Evolutionary conservation across 2,113 vertebrate genomes (phyloP), one percentile per base, ranked within the genome.

Genomic region (Gallinago undulata): DNA sequence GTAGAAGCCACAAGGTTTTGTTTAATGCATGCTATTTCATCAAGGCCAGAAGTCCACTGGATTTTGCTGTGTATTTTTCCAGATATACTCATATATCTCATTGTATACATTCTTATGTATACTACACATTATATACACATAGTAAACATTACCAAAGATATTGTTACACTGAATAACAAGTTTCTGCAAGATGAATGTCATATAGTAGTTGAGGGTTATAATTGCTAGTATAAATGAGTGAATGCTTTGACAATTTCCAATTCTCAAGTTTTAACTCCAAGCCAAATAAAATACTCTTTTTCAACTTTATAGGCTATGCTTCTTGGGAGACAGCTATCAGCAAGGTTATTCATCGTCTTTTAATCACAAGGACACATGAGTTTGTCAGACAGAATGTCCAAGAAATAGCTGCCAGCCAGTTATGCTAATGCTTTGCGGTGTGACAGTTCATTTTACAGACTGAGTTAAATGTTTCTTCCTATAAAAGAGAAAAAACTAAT

Each of bases 371-470:
- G 55, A 84, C 79, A 86, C 79, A 51, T 68, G 72, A 85, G 43
- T 96, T 89, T 90, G 43, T 88, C 33, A 90, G 79, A 87, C 83
- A 94, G 83, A 93, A 88, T 84, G 79, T 90, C 95, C 90, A 95
- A 90, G 79, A 95, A 90, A 64, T 77, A 92, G 60, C 76, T 89
- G 96, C 83, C 86, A 95, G 90, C 83, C 45, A 87, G 94, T 97
- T 96, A 95, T 94, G 90, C 39, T 92, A 95, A 92, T 90, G 27
- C 30, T 89, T 84, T 92, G 68, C 68, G 90, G 64, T 79, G 60
- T 94, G 90, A 87, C 90, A 94, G 68, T 89, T 96, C 31, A 95
- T 94, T 95, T 92, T 92, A 92, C 64, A 92, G 76, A 75, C 14
- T 72, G 43, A 84, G 69, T 79, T 87, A 94, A 95, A 62, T 1